phyloP scores from a whole-genome alignment of 2,113 vertebrate genomes.

The Gnathonemus echidnorhynchus region DNA sequence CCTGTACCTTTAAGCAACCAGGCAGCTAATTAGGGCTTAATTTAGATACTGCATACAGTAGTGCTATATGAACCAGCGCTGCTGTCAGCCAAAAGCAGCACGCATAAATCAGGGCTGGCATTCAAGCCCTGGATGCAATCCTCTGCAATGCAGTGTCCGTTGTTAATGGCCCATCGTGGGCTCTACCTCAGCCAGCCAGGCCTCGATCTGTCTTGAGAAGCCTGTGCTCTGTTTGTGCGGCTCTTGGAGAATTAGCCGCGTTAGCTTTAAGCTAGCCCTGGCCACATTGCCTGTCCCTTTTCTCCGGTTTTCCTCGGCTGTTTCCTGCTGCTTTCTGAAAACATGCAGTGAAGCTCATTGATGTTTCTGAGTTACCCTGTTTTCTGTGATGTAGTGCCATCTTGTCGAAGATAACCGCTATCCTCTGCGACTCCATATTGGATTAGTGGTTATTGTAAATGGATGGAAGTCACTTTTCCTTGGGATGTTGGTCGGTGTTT shows the following conservation, averaged over 20 bases:
- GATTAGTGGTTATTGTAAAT: background rate
- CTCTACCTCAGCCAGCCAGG: background rate
- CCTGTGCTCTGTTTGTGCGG: background rate
- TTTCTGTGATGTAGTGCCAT: background rate
- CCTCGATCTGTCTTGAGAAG: background rate
- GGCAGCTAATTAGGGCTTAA: background rate
- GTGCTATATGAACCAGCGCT: background rate
- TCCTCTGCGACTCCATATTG: background rate
- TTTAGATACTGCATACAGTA: background rate
- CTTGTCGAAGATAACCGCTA: background rate
- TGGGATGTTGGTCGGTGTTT: background rate
- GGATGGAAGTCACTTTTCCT: background rate
- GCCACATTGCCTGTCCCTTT: background rate
- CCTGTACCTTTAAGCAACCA: background rate
- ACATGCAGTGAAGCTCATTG: background rate
- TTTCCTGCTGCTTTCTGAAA: background rate
- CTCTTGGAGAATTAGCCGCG: background rate
- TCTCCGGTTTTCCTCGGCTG: background rate
- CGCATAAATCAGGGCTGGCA: background rate
- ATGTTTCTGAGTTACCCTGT: background rate
- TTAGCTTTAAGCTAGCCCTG: background rate
- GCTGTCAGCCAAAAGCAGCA: background rate
- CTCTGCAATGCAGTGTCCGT: background rate
- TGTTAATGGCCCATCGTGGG: background rate
- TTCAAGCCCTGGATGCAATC: background rate